These are phyloP conservation scores for Diplodus puntazzo DNA, from an alignment of 2,797 vertebrate genomes.

Conservation along the genomic window DNA sequence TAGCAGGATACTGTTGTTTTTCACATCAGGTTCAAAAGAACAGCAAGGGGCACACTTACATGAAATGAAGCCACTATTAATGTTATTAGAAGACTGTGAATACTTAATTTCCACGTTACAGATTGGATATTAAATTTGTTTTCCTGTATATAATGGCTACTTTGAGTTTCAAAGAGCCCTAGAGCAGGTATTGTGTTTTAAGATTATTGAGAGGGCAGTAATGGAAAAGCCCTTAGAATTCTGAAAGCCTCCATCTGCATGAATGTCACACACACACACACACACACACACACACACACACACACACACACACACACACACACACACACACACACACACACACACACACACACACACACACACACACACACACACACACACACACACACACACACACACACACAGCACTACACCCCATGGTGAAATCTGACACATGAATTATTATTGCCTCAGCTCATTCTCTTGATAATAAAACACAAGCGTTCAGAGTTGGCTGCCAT, in stretches of 20 bases:
- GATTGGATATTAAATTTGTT: background rate
- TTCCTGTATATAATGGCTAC: background rate
- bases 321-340: background rate
- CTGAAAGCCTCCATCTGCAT: conserved; percentile 18
- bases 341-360: background rate
- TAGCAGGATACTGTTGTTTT: background rate
- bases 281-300: background rate
- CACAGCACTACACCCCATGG: background rate
- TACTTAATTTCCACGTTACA: background rate
- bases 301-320: background rate
- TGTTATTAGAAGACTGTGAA: background rate
- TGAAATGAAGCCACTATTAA: conserved; percentile 1
- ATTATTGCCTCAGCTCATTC: conserved; percentile 29
- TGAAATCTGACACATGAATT: conserved; percentile 22
- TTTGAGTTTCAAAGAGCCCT: background rate
- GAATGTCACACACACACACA: background rate
- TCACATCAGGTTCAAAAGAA: background rate
- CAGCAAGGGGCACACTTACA: background rate
- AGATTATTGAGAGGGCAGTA: conserved; percentile 10
- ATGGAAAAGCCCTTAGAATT: background rate
- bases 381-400: background rate
- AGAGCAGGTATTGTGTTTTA: background rate
- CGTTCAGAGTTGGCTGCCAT: conserved; percentile 18
- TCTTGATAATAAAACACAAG: conserved; percentile 32
- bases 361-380: background rate